Evolutionary conservation across 2,113 vertebrate genomes (phyloP).

Genomic region (Origma solitaria): DNA sequence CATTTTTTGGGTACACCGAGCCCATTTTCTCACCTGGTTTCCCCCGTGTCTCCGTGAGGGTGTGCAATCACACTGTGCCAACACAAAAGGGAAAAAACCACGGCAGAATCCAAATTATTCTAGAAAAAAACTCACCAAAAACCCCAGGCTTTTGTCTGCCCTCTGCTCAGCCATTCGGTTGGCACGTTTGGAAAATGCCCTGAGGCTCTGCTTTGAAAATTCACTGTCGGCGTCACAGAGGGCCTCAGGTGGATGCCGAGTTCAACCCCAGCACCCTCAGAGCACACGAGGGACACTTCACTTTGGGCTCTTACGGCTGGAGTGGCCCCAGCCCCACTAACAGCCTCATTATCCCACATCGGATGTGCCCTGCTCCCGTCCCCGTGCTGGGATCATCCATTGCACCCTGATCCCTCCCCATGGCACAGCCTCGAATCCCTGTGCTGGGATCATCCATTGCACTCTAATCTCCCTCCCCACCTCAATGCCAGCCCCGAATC

Average conservation of each 20-base stretch:
- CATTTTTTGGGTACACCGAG: background rate
- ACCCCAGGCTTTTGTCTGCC: background rate
- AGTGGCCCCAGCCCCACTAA: background rate
- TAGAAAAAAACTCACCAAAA: background rate
- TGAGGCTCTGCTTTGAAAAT: background rate
- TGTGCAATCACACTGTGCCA: background rate
- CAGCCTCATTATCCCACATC: accelerated
- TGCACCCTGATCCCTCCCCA: accelerated
- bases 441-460: too few relatives aligned
- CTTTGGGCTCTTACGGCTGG: background rate
- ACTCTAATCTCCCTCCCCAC: too few relatives aligned
- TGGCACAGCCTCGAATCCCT: too few relatives aligned
- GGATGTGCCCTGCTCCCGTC: background rate
- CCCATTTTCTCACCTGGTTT: background rate
- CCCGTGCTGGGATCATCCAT: background rate
- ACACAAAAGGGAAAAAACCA: background rate
- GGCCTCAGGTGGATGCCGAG: background rate
- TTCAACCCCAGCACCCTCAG: background rate
- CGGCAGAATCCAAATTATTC: background rate
- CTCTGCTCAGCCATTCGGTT: background rate
- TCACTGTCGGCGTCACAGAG: background rate
- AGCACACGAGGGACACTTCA: background rate
- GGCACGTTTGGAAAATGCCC: background rate
- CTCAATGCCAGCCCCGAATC: too few relatives aligned
- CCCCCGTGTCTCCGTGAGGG: background rate